Percentiles rank a stretch among this genome's conserved stretches.
These are phyloP conservation scores for Abrostola triplasia DNA, from an alignment of 2,888 invertebrate genomes.

Conservation along the genomic window DNA sequence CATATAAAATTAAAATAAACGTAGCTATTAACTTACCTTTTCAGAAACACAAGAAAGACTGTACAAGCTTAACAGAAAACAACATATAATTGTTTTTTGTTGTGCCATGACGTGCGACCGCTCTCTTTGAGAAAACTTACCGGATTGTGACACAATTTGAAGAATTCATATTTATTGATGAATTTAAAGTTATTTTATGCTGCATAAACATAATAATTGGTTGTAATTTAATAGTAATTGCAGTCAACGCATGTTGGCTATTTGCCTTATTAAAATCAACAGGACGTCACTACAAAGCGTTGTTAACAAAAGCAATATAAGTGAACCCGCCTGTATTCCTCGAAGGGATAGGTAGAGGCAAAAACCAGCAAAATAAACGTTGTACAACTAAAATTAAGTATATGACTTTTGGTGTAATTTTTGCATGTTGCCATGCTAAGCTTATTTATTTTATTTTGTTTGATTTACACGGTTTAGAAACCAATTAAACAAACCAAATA, in stretches of 20 bases:
- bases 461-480: too few relatives aligned
- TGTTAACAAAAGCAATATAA: too few relatives aligned
- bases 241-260: background rate
- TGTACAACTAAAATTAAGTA: too few relatives aligned
- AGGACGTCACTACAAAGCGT: too few relatives aligned
- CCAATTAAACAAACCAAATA: too few relatives aligned
- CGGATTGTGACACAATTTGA: background rate
- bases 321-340: too few relatives aligned
- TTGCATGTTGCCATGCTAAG: too few relatives aligned
- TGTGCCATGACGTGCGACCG: conserved; percentile 16
- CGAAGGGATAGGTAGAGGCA: too few relatives aligned
- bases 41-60: conserved; percentile 27
- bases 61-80: conserved; percentile 16
- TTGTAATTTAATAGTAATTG: conserved; percentile 12
- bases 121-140: background rate
- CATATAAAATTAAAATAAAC: too few relatives aligned
- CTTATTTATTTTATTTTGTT: too few relatives aligned
- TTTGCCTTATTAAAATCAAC: background rate
- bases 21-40: conserved; percentile 32
- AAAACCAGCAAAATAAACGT: too few relatives aligned
- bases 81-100: background rate
- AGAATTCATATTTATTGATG: conserved; percentile 6
- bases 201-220: conserved; percentile 24
- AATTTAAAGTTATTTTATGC: conserved; percentile 29
- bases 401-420: too few relatives aligned